A percentile compares a stretch with the other conserved stretches of the same genome.
phyloP scores from a whole-genome alignment of 23 tunicate genomes.

The Trididemnum clinides region DNA sequence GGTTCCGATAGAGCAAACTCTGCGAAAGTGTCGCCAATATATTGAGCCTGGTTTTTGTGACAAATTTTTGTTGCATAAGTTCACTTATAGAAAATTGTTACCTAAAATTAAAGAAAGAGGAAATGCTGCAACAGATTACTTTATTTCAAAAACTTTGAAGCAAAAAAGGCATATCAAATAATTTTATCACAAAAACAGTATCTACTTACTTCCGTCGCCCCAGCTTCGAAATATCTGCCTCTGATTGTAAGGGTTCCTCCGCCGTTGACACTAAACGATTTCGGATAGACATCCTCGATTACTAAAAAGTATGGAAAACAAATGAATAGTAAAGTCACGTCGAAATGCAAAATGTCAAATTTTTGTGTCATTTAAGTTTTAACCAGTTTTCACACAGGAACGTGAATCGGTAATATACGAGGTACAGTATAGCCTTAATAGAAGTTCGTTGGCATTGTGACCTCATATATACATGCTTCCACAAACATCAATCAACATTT shows the following conservation, averaged over 20 bases:
- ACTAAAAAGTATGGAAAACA: slow-evolving; percentile 23
- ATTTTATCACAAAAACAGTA: not conserved
- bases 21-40: too few relatives aligned
- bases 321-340: too few relatives aligned
- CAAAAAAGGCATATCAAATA: not conserved
- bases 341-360: too few relatives aligned
- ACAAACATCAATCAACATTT: too few relatives aligned
- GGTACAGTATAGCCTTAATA: too few relatives aligned
- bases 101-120: not conserved
- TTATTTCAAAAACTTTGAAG: not conserved
- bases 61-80: not conserved
- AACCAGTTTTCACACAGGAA: too few relatives aligned
- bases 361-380: too few relatives aligned
- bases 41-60: too few relatives aligned
- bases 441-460: too few relatives aligned
- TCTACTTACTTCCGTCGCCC: not conserved
- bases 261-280: slow-evolving; percentile 51
- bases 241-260: slow-evolving; percentile 54
- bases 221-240: slow-evolving; percentile 44
- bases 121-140: not conserved
- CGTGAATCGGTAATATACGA: too few relatives aligned
- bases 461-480: too few relatives aligned
- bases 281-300: slow-evolving; percentile 59
- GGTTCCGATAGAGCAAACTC: not conserved
- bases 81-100: not conserved